phyloP scores from a whole-genome alignment of 2,888 invertebrate genomes.

The Magallana nippona region DNA sequence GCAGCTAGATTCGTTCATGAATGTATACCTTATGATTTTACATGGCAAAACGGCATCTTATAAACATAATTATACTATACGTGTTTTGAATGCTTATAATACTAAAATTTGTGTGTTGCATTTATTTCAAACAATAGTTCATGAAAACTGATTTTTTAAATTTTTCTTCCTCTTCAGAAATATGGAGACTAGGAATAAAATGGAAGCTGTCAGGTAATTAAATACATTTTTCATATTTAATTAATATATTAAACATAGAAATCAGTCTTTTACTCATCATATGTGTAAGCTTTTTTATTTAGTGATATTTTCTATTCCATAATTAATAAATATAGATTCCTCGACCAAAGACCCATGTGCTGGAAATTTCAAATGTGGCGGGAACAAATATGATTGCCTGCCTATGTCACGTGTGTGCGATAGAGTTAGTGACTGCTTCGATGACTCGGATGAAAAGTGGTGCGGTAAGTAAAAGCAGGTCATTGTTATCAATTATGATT shows the following conservation, averaged over 20 bases:
- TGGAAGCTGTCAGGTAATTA: slow-evolving; percentile 57
- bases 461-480: slow-evolving; percentile 72
- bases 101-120: too few relatives aligned
- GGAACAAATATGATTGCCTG: slow-evolving; percentile 63
- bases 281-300: too few relatives aligned
- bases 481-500: neutral
- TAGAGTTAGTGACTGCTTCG: slow-evolving; percentile 78
- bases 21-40: too few relatives aligned
- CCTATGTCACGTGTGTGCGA: slow-evolving; percentile 78
- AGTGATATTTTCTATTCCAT: too few relatives aligned
- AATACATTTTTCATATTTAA: neutral
- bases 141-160: neutral
- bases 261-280: too few relatives aligned
- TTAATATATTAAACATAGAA: too few relatives aligned
- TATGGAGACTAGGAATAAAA: slow-evolving; percentile 59
- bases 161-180: slow-evolving; percentile 45
- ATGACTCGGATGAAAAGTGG: slow-evolving; percentile 80
- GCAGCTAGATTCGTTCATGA: too few relatives aligned
- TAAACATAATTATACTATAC: too few relatives aligned
- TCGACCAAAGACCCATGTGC: slow-evolving; percentile 57
- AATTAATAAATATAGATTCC: slow-evolving; percentile 24
- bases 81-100: too few relatives aligned
- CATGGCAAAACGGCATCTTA: too few relatives aligned
- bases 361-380: slow-evolving; percentile 63
- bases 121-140: too few relatives aligned